Base-by-base conservation (phyloP, 2,888 invertebrate genomes). In the Nemoura dubitans region DNA sequence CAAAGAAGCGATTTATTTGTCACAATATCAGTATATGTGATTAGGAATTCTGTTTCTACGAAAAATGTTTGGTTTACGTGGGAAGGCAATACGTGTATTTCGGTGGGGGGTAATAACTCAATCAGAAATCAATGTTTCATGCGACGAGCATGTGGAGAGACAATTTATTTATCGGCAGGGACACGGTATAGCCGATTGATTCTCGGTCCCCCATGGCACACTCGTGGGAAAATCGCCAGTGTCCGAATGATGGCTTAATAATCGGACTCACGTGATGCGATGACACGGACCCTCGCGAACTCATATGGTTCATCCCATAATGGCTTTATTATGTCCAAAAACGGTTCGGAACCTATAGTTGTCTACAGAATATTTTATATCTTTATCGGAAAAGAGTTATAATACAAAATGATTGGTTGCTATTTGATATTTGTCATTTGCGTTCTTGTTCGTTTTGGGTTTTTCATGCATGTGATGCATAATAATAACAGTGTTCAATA, bases 31-130 rank as follows among this genome's bases (percentile, higher is more conserved):
- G n/a, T n/a, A n/a, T n/a, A 36, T 21, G 59, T 21, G 59, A 59
- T 59, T 59, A 59, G 59, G 59, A 59, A 59, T 59, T 59, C 59
- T 59, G 59, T 59, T 59, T 59, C 59, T 1, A 59, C 59, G 59
- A 59, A 21, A 10, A 59, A 21, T n/a, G n/a, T n/a, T 1, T 59
- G 59, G 1, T 59, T 21, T 10, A 21, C 21, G 21, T 59, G 59
- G 14, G 59, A 59, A 10, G 21, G 59, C 59, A 2, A 7, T 21
- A 59, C 59, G 21, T 21, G 59, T 36, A 10, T 36, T 3, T 36
- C 36, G 3, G 36, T 36, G 10, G 3, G 36, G 36, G 36, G 36
- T 36, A 21, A 59, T 21, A 59, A 59, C 59, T 59, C 59, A 59
- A 59, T 59, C 59, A 21, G 21, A 59, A 21, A 59, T 59, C 59